These are phyloP conservation scores for Deilephila elpenor DNA, from an alignment of 2,888 invertebrate species.

Conservation along the genomic window DNA sequence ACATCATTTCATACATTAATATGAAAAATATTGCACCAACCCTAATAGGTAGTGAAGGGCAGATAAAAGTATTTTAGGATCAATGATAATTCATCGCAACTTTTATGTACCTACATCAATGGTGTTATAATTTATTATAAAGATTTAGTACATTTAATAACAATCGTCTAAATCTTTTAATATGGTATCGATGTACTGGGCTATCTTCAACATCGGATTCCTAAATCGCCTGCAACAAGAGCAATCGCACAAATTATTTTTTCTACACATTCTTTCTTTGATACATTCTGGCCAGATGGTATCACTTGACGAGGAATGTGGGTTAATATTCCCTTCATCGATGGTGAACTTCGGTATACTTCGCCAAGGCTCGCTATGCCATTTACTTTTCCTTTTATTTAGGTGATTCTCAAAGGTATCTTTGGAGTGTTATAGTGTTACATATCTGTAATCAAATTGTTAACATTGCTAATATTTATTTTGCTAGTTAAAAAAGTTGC, in stretches of 20 bases:
- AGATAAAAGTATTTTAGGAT: too few species aligned
- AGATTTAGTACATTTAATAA: slow-evolving; percentile 30
- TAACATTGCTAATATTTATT: too few species aligned
- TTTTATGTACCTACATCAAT: too few species aligned
- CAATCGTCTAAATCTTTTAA: slow-evolving; percentile 60
- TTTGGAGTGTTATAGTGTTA: slow-evolving; percentile 40
- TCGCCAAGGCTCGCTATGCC: slow-evolving; percentile 56
- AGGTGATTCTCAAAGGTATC: slow-evolving; percentile 39
- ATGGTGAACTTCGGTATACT: slow-evolving; percentile 42
- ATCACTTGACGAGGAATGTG: slow-evolving; percentile 40
- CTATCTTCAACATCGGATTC: slow-evolving; percentile 68
- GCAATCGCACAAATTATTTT: slow-evolving; percentile 42
- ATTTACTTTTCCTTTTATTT: slow-evolving; percentile 35
- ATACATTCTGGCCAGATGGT: slow-evolving; percentile 50
- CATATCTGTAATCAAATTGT: too few species aligned
- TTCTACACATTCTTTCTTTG: slow-evolving; percentile 33
- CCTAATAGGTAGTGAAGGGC: too few species aligned
- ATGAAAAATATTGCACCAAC: too few species aligned
- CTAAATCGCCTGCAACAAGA: slow-evolving; percentile 49
- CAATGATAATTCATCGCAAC: too few species aligned
- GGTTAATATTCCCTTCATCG: slow-evolving; percentile 35
- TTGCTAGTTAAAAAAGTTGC: too few species aligned
- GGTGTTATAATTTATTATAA: background rate
- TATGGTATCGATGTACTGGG: slow-evolving; percentile 63
- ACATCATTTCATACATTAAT: too few species aligned